These are phyloP conservation scores for Notolepis coatsorum DNA, from an alignment of 2,797 vertebrate species.

Conservation along the genomic window DNA sequence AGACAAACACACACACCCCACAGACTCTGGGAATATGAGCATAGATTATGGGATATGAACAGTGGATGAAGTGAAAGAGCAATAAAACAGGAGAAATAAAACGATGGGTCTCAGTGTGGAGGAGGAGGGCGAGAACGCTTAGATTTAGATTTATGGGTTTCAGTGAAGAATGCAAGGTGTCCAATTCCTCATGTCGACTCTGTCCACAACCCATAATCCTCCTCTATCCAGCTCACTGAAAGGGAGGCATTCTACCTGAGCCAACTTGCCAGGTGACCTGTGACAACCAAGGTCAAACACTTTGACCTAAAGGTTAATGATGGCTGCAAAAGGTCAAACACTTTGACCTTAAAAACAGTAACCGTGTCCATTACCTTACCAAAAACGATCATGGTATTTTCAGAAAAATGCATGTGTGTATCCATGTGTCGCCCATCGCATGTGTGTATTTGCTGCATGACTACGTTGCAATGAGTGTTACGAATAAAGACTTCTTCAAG, in stretches of 20 bases:
- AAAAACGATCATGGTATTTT: too few species aligned
- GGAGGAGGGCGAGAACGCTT: conserved; percentile 25
- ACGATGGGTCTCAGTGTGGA: conserved; percentile 62
- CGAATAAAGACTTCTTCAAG: too few species aligned
- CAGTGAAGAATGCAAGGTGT: conserved; percentile 68
- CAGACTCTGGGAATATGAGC: conserved; percentile 50
- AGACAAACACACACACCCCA: too few species aligned
- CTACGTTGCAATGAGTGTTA: too few species aligned
- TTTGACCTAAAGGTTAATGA: neutral
- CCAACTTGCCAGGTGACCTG: conserved; percentile 17
- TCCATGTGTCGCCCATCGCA: too few species aligned
- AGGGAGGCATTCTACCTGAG: conserved; percentile 29
- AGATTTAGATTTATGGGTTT: conserved; percentile 65
- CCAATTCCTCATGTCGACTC: conserved; percentile 70
- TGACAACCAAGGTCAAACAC: conserved; percentile 12
- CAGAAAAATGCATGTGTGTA: too few species aligned
- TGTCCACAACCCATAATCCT: conserved; percentile 51
- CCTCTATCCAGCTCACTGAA: conserved; percentile 10
- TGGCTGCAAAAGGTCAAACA: neutral
- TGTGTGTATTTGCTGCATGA: too few species aligned
- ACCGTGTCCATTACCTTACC: too few species aligned
- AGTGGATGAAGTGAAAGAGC: conserved; percentile 52
- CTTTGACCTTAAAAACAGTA: neutral
- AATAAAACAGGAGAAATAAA: conserved; percentile 44
- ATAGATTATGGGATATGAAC: conserved; percentile 53